Conservation (phyloP, 2,113 vertebrate genomes). For the Nothobranchius furzeri region DNA sequence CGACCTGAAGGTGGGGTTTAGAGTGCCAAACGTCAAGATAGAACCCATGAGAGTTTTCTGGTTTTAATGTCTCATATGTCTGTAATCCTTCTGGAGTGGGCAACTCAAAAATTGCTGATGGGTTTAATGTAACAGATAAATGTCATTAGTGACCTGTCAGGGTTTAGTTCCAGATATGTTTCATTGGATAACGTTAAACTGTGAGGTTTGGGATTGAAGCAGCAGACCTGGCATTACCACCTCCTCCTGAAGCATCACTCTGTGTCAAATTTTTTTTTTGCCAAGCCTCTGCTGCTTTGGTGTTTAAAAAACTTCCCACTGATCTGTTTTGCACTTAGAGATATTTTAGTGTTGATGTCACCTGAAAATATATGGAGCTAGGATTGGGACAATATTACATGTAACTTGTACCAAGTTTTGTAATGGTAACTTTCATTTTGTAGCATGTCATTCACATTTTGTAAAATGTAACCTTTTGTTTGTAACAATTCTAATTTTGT, state of each 20-base stretch:
- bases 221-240: constrained; percentile 10
- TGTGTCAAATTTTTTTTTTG: constrained; percentile 27
- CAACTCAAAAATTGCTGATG: neutral
- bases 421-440: too few relatives aligned
- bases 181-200: constrained; percentile 11
- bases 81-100: too few relatives aligned
- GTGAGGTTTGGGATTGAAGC: neutral
- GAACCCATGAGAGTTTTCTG: neutral
- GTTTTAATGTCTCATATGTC: too few relatives aligned
- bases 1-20: neutral
- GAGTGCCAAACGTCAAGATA: constrained; percentile 3
- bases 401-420: too few relatives aligned
- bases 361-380: constrained; percentile 28
- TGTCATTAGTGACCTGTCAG: neutral
- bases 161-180: neutral
- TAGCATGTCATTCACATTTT: too few relatives aligned
- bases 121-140: constrained; percentile 1
- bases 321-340: constrained; percentile 57
- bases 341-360: constrained; percentile 54
- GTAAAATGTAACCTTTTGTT: too few relatives aligned
- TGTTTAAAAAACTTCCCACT: constrained; percentile 46
- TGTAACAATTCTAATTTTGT: too few relatives aligned
- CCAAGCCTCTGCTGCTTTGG: constrained; percentile 15
- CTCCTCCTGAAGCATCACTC: neutral
- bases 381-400: too few relatives aligned